Conservation (phyloP, 2,888 invertebrate species). For the Idaea dimidiata region DNA sequence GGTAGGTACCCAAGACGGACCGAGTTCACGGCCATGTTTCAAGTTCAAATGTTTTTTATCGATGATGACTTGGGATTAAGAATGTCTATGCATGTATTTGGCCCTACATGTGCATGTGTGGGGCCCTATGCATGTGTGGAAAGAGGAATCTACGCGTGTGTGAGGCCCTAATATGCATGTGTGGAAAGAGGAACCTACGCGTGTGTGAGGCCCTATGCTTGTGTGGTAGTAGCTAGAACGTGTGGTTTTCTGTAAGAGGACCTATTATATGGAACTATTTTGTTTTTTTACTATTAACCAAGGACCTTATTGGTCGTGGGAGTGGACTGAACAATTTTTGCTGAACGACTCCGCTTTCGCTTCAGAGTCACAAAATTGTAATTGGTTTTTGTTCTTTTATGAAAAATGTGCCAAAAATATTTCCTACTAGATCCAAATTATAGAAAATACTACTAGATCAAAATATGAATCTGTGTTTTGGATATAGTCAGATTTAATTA, state of each 20-base stretch:
- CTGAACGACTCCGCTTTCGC: too few species aligned
- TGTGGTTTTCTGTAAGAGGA: neutral
- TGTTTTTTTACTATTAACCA: neutral
- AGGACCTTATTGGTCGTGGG: neutral
- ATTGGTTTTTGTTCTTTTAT: too few species aligned
- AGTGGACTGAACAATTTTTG: neutral
- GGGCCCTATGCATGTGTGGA: slow-evolving; percentile 3
- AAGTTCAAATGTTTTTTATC: slow-evolving; percentile 56
- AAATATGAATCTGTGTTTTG: too few species aligned
- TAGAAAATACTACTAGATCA: too few species aligned
- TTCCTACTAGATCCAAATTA: too few species aligned
- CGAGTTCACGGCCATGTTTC: slow-evolving; percentile 60
- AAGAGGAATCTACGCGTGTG: slow-evolving; percentile 16
- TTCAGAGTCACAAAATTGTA: too few species aligned
- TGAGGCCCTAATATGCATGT: slow-evolving; percentile 9
- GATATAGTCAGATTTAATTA: too few species aligned
- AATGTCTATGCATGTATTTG: slow-evolving; percentile 28
- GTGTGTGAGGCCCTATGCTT: too few species aligned
- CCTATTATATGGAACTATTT: neutral
- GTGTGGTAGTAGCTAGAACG: slow-evolving; percentile 6
- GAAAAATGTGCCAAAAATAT: too few species aligned
- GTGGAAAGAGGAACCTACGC: neutral
- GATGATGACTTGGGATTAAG: slow-evolving; percentile 29
- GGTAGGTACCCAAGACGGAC: slow-evolving; percentile 24
- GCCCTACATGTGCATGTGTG: slow-evolving; percentile 28